A percentile compares a stretch with the other conserved stretches of the same genome.
Conservation (phyloP, 1,140 invertebrate species). For the Macrotrachela quadricornifera region DNA sequence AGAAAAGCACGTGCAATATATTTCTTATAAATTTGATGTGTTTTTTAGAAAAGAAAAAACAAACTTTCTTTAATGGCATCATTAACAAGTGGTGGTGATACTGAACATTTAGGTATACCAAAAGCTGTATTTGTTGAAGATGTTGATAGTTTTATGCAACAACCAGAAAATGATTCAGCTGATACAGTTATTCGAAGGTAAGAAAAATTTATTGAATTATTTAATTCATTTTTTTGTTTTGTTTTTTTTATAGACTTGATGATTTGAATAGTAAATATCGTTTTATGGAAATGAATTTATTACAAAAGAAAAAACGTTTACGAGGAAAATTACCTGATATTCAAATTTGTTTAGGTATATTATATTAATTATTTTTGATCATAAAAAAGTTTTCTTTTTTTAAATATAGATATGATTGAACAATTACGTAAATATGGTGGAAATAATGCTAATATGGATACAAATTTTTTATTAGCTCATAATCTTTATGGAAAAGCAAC, state of each 20-base stretch:
- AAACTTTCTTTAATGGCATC: too few relatives aligned
- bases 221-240: too few relatives aligned
- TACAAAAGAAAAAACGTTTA: conserved; percentile 2
- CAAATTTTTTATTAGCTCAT: conserved; percentile 3
- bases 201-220: too few relatives aligned
- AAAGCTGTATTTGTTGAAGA: conserved; percentile 9
- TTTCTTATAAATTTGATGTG: too few relatives aligned
- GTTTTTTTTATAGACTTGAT: background rate
- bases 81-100: too few relatives aligned
- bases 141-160: conserved; percentile 7
- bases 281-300: conserved; percentile 5
- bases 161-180: background rate
- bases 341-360: conserved; percentile 2
- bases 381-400: background rate
- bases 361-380: background rate
- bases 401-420: background rate
- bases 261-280: conserved; percentile 7
- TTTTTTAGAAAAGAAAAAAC: too few relatives aligned
- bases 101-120: conserved; percentile 2
- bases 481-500: conserved; percentile 1
- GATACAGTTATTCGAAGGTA: conserved; percentile 1
- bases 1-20: too few relatives aligned
- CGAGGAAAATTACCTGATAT: conserved; percentile 6
- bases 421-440: background rate
- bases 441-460: background rate